Percentiles rank a stretch among this genome's conserved stretches.
Evolutionary conservation across 2,797 vertebrate species (phyloP).

Genomic region (Tokudaia muenninki): DNA sequence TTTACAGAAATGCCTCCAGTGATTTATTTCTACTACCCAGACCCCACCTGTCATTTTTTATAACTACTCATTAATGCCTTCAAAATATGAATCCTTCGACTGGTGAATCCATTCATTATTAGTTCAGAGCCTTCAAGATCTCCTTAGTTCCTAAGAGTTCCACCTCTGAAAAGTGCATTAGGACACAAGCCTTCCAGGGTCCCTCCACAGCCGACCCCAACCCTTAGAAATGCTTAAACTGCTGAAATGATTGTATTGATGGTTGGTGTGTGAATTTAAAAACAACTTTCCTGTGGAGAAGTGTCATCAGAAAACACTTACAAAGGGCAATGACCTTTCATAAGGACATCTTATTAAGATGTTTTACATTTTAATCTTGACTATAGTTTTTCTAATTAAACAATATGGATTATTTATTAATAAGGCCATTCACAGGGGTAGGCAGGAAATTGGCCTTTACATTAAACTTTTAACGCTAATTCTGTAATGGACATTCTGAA

Average conservation of each 20-base stretch:
- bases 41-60: background rate
- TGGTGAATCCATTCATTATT: too few relatives aligned
- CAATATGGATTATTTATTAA: slow-evolving; percentile 86
- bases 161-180: background rate
- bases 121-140: background rate
- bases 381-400: slow-evolving; percentile 85
- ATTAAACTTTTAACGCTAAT: slow-evolving; percentile 82
- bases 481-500: slow-evolving; percentile 75
- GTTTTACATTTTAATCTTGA: slow-evolving; percentile 85
- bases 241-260: slow-evolving; percentile 34
- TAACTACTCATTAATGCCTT: background rate
- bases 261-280: slow-evolving; percentile 61
- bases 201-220: background rate
- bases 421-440: slow-evolving; percentile 78
- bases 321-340: slow-evolving; percentile 84
- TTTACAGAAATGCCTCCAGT: background rate
- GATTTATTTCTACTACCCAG: background rate
- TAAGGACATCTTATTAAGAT: slow-evolving; percentile 80
- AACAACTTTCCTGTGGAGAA: slow-evolving; percentile 65
- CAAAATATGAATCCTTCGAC: background rate
- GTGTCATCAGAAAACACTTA: slow-evolving; percentile 82
- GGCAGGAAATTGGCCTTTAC: slow-evolving; percentile 84
- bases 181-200: background rate
- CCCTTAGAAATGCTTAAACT: slow-evolving; percentile 47
- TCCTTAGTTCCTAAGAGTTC: background rate